Base-by-base conservation (phyloP, 2,888 invertebrate genomes). In the Coleophora flavipennella region DNA sequence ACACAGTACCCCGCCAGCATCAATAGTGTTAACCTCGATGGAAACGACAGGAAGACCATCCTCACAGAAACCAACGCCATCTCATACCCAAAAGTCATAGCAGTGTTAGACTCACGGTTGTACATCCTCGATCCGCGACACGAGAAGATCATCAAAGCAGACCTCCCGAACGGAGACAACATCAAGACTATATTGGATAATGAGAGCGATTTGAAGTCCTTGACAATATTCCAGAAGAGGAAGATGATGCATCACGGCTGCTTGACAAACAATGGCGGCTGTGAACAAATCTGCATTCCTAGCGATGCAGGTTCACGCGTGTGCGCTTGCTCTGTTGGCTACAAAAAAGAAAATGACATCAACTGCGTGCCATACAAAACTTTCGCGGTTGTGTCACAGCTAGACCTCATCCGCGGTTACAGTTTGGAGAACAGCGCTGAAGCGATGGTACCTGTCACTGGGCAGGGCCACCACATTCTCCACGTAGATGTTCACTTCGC, bases 271-370 rank as follows among this genome's bases (percentile, higher is more conserved):
- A 97, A 98, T 59, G 99, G 98, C 0, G 95, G 93, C 1, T 99
- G 99, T 72, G 93, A 93, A 46, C 99, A 99, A 54, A 88, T 99
- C 27, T 99, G 99, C 68, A 88, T 99, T 13, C 97, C 98, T 0
- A 87, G 90, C 7, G 90, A 91, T n/a, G 89, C 89, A 1, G 90
- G 91, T 0, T 89, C 91, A 0, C 83, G 93, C 31, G 88, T 89
- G 0, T 99, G 99, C 64, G 90, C 92, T 2, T 99, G 99, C 61
- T 93, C 96, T 26, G 89, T 96, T 34, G 99, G 98, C 0, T 97
- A 93, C 64, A 89, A 89, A 35, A 91, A 92, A 57, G 91, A 92
- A 44, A 90, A 90, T 38, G 93, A 93, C 44, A 88, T 91, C 0
- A 89, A 86, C 48, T 95, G 94, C 59, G 88, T 90, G 11, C 87